A percentile compares a stretch with the other conserved stretches of the same genome.
phyloP scores from a whole-genome alignment of 2,888 invertebrate genomes.

The Globia sparganii region DNA sequence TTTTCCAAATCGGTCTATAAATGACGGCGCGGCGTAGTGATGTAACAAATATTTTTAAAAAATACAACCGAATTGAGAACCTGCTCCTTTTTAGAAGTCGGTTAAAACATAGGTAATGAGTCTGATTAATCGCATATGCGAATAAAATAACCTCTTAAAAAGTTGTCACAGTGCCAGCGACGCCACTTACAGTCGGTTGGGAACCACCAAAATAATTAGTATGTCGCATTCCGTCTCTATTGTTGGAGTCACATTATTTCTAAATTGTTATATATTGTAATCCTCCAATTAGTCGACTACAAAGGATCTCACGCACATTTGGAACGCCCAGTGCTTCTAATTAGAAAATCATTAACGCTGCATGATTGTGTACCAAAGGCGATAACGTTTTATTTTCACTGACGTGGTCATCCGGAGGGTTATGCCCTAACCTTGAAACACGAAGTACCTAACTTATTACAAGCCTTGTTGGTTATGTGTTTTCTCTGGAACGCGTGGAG shows the following conservation, averaged over 20 bases:
- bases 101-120: constrained; percentile 59
- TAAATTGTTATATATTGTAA: constrained; percentile 50
- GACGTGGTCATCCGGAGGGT: background rate
- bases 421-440: too few relatives aligned
- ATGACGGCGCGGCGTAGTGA: too few relatives aligned
- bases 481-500: too few relatives aligned
- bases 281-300: constrained; percentile 42
- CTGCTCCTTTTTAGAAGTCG: too few relatives aligned
- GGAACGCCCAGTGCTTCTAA: constrained; percentile 34
- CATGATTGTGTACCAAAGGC: constrained; percentile 21
- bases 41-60: too few relatives aligned
- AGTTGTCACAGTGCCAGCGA: constrained; percentile 65
- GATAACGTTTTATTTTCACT: constrained; percentile 8
- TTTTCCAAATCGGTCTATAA: too few relatives aligned
- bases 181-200: constrained; percentile 49
- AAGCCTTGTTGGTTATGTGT: background rate
- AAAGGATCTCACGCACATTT: constrained; percentile 45
- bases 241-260: constrained; percentile 64
- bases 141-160: constrained; percentile 68
- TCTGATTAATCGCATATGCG: constrained; percentile 60
- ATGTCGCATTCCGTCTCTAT: constrained; percentile 68
- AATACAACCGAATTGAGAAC: too few relatives aligned
- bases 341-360: constrained; percentile 41
- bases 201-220: constrained; percentile 69
- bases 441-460: background rate